A percentile compares a stretch with the other conserved stretches of the same genome.
Evolutionary conservation across 2,113 vertebrate species (phyloP).

Genomic region (Otocyon megalotis): DNA sequence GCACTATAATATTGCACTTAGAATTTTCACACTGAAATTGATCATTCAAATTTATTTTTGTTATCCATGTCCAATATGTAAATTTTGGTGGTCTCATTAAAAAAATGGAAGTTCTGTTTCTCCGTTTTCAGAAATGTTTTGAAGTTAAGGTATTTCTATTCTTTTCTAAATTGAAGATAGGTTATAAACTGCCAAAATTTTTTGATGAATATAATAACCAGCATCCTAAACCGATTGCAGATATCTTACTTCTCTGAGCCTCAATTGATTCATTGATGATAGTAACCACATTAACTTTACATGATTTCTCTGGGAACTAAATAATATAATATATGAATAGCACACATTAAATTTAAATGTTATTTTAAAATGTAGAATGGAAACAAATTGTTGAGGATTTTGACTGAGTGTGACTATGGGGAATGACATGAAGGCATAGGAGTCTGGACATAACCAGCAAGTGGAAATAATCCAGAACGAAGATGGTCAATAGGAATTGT

Average conservation of each 20-base stretch:
- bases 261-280: neutral
- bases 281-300: neutral
- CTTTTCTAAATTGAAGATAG: neutral
- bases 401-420: neutral
- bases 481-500: neutral
- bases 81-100: neutral
- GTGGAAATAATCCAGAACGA: neutral
- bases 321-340: neutral
- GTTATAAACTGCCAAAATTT: neutral
- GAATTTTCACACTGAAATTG: neutral
- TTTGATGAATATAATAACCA: neutral
- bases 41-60: neutral
- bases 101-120: neutral
- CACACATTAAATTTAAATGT: neutral
- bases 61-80: neutral
- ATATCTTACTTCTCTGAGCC: neutral
- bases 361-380: neutral
- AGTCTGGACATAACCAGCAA: neutral
- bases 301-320: neutral
- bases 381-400: neutral
- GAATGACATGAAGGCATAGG: neutral
- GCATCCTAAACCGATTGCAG: neutral
- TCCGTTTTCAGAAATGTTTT: neutral
- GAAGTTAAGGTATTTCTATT: neutral
- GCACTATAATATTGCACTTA: neutral